Percentiles rank a stretch among this genome's conserved stretches.
These are phyloP conservation scores for Eulemur mongoz DNA, from an alignment of 2,797 vertebrate genomes.

Conservation along the genomic window DNA sequence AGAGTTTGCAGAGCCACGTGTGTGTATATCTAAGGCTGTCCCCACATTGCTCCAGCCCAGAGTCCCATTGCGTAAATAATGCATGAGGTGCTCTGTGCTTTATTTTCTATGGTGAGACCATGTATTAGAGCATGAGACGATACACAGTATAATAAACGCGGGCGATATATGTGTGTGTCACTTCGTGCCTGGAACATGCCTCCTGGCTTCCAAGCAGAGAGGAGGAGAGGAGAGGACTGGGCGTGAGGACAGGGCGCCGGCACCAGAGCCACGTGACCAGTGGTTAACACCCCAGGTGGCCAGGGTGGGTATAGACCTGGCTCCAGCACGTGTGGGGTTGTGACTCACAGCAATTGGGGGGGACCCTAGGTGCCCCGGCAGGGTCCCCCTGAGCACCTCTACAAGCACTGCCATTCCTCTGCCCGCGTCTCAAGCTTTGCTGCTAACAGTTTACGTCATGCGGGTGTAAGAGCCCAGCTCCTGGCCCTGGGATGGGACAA, in stretches of 20 bases:
- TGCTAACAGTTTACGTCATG: not conserved
- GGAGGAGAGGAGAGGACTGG: not conserved
- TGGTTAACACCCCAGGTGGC: not conserved
- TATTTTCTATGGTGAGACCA: accelerated
- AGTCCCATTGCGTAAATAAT: not conserved
- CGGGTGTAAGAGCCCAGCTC: not conserved
- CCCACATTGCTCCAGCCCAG: not conserved
- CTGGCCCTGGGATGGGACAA: not conserved
- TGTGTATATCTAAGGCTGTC: not conserved
- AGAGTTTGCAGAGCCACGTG: accelerated
- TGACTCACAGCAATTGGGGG: not conserved
- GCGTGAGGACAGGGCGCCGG: accelerated
- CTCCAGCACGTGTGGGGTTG: not conserved
- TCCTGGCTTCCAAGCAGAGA: not conserved
- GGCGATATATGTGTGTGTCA: accelerated
- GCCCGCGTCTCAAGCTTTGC: not conserved
- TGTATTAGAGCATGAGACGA: not conserved
- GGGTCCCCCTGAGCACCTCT: not conserved
- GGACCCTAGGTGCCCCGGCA: not conserved
- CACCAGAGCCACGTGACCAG: accelerated
- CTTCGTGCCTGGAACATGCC: accelerated
- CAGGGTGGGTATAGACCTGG: not conserved
- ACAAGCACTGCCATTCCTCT: accelerated
- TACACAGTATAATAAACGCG: accelerated
- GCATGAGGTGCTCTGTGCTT: accelerated